A percentile compares a stretch with the other conserved stretches of the same genome.
These are phyloP conservation scores for Dysmachus trigonus DNA, from an alignment of 2,888 invertebrate species.

Conservation along the genomic window DNA sequence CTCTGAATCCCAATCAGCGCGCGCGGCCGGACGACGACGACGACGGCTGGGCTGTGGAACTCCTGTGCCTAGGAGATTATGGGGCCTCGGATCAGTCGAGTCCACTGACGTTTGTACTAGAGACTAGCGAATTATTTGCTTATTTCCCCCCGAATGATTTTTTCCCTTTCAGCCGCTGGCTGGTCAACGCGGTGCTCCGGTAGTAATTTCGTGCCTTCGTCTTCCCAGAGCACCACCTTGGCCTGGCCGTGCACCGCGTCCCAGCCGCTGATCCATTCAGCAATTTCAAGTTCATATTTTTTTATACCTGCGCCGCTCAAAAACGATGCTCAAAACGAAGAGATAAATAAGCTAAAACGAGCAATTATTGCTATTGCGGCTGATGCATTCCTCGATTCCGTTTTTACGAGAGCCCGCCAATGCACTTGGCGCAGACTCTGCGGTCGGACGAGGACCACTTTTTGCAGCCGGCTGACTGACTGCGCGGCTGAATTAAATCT, in stretches of 20 bases:
- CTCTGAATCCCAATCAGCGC: constrained; percentile 37
- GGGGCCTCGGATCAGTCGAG: not conserved
- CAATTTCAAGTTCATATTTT: constrained; percentile 19
- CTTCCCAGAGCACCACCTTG: not conserved
- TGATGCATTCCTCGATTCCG: constrained; percentile 44
- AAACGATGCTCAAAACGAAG: constrained; percentile 45
- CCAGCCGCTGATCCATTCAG: constrained; percentile 2
- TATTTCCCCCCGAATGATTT: constrained; percentile 29
- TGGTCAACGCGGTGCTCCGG: not conserved
- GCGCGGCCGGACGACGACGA: not conserved
- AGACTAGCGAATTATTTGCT: constrained; percentile 34
- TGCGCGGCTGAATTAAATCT: constrained; percentile 4
- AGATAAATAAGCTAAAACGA: constrained; percentile 47
- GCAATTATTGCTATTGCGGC: constrained; percentile 48
- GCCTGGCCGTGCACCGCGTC: not conserved
- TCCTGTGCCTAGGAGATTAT: not conserved
- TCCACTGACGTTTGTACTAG: constrained; percentile 12
- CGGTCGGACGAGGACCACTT: constrained; percentile 27
- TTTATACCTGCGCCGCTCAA: constrained; percentile 8
- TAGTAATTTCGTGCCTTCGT: constrained; percentile 23
- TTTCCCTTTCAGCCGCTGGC: not conserved
- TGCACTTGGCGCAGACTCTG: constrained; percentile 39
- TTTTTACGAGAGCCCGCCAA: constrained; percentile 37
- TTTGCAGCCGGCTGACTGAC: not conserved
- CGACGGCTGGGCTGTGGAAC: not conserved